These are phyloP conservation scores for Podarcis raffonei DNA, from an alignment of 2,113 vertebrate genomes.

Conservation along the genomic window DNA sequence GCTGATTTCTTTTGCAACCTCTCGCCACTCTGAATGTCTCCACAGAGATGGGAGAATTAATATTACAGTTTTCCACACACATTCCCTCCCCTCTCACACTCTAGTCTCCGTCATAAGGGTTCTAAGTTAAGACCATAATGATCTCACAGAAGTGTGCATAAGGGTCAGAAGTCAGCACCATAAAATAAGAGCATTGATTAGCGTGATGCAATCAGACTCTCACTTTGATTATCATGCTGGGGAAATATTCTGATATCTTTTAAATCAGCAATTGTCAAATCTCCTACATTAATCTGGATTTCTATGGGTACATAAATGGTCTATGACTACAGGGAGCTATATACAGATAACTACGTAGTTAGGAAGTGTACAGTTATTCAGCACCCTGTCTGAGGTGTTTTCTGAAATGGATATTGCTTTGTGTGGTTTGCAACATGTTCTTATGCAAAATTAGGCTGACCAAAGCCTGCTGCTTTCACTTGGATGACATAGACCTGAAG, in stretches of 20 bases:
- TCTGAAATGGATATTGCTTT: background rate
- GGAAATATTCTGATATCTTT: background rate
- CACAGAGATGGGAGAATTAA: background rate
- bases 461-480: background rate
- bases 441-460: background rate
- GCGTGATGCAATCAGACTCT: constrained; percentile 9
- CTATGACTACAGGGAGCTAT: background rate
- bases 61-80: background rate
- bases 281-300: background rate
- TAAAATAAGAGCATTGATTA: constrained; percentile 28
- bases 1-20: background rate
- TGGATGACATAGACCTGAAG: background rate
- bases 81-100: background rate
- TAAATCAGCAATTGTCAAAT: background rate
- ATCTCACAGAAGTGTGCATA: background rate
- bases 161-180: constrained; percentile 14
- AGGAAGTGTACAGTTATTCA: background rate
- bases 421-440: background rate
- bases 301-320: background rate
- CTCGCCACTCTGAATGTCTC: background rate
- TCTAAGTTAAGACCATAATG: background rate
- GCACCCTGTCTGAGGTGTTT: background rate
- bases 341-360: background rate
- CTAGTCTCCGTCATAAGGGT: background rate
- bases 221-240: background rate